phyloP scores from a whole-genome alignment of 2,113 vertebrate species.

The Oncorhynchus kisutch region DNA sequence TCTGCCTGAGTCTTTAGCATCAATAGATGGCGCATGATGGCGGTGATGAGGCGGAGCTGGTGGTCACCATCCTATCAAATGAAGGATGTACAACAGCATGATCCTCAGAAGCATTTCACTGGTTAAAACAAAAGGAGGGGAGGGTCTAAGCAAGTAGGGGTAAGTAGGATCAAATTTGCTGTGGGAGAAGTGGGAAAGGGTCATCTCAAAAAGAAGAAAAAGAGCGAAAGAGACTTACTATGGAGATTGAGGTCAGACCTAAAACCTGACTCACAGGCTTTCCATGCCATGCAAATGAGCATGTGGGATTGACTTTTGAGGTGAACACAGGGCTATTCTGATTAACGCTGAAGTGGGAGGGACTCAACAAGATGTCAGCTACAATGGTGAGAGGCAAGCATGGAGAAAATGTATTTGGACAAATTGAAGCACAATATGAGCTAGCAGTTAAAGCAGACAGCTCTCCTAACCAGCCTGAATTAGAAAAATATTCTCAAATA shows the following conservation, averaged over 20 bases:
- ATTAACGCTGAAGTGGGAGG: neutral
- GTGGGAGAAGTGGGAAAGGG: neutral
- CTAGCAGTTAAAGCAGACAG: too few relatives aligned
- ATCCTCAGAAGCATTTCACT: neutral
- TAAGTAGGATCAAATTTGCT: neutral
- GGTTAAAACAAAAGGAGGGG: neutral
- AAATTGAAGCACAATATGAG: too few relatives aligned
- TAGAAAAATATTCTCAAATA: neutral
- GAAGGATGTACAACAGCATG: slow-evolving; percentile 14
- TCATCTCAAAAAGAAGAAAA: neutral
- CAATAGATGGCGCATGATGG: slow-evolving; percentile 91
- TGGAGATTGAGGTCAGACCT: slow-evolving; percentile 2
- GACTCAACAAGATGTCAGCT: slow-evolving; percentile 2
- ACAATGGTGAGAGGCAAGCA: neutral
- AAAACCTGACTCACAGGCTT: slow-evolving; percentile 12
- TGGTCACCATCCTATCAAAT: slow-evolving; percentile 83
- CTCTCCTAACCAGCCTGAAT: neutral
- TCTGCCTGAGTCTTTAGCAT: slow-evolving; percentile 87
- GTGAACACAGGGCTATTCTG: neutral
- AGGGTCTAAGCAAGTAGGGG: neutral
- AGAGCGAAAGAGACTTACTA: neutral
- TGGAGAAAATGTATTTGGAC: too few relatives aligned
- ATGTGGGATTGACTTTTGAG: neutral
- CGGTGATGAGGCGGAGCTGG: slow-evolving; percentile 87
- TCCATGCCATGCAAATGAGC: slow-evolving; percentile 3